Conservation (phyloP, 2,888 invertebrate genomes). For the Cataglyphis albicans region DNA sequence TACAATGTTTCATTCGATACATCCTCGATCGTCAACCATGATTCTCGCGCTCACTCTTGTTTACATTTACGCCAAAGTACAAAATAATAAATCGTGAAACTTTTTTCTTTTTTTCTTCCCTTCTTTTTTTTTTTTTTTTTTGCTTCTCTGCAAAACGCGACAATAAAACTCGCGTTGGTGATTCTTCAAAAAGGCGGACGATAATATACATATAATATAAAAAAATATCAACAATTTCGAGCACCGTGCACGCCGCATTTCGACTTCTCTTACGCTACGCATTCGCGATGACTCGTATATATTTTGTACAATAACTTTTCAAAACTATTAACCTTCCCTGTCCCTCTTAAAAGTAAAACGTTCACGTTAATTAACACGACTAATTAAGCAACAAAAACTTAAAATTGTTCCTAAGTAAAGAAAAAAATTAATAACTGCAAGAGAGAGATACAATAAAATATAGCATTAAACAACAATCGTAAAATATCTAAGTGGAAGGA, state of each 20-base stretch:
- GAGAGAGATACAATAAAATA: slow-evolving; percentile 21
- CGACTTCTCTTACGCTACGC: neutral
- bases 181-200: slow-evolving; percentile 62
- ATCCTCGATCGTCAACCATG: slow-evolving; percentile 24
- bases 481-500: neutral
- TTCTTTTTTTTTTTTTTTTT: neutral
- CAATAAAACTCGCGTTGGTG: slow-evolving; percentile 3
- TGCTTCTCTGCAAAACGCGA: slow-evolving; percentile 4
- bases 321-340: slow-evolving; percentile 21
- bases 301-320: neutral
- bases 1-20: slow-evolving; percentile 69
- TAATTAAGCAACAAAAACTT: slow-evolving; percentile 12
- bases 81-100: slow-evolving; percentile 72
- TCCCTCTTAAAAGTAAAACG: slow-evolving; percentile 5
- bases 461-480: slow-evolving; percentile 31
- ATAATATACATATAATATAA: slow-evolving; percentile 76
- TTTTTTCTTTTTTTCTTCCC: slow-evolving; percentile 16
- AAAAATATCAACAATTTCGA: slow-evolving; percentile 83
- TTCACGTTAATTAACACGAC: slow-evolving; percentile 9
- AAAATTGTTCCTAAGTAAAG: slow-evolving; percentile 26
- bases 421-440: slow-evolving; percentile 21
- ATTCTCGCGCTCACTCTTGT: slow-evolving; percentile 43
- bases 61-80: slow-evolving; percentile 71
- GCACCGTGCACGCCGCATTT: slow-evolving; percentile 71
- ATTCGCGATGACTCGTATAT: slow-evolving; percentile 1